Evolutionary conservation across 2,113 vertebrate species (phyloP).

Genomic region (Lampris incognitus): DNA sequence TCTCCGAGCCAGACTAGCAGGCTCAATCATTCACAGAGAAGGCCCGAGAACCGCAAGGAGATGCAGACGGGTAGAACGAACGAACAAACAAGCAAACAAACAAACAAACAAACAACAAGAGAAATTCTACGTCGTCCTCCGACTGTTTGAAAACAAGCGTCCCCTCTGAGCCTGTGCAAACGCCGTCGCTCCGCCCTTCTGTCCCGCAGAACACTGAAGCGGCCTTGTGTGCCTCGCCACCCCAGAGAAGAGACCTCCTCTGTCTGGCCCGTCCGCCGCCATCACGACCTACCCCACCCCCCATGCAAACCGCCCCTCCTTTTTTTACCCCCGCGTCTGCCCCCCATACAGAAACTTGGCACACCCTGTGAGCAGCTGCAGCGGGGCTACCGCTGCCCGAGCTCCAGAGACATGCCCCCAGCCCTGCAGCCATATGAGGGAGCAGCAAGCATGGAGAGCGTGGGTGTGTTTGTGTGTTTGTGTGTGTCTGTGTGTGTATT

Average conservation of each 20-base stretch:
- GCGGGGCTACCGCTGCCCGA: constrained; percentile 69
- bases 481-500: constrained; percentile 18
- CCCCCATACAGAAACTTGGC: constrained; percentile 81
- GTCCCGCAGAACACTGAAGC: constrained; percentile 74
- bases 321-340: constrained; percentile 68
- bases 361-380: constrained; percentile 83
- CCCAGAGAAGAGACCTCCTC: constrained; percentile 76
- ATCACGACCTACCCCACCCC: constrained; percentile 58
- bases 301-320: constrained; percentile 45
- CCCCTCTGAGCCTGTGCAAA: constrained; percentile 40
- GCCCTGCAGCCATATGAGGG: constrained; percentile 69
- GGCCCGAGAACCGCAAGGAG: constrained; percentile 24
- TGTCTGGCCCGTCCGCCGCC: constrained; percentile 74
- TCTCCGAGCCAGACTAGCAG: constrained; percentile 43
- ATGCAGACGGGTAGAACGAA: constrained; percentile 33
- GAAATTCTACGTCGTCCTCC: constrained; percentile 42
- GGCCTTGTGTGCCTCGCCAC: constrained; percentile 67
- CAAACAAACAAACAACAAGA: neutral
- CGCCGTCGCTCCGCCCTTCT: constrained; percentile 51
- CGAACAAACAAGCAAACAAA: neutral
- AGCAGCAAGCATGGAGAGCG: constrained; percentile 64
- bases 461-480: neutral
- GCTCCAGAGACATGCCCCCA: constrained; percentile 73
- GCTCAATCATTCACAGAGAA: constrained; percentile 35
- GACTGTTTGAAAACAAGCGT: constrained; percentile 47